Conservation (phyloP, 2,888 invertebrate species). For the Cosmorhoe ocellata region DNA sequence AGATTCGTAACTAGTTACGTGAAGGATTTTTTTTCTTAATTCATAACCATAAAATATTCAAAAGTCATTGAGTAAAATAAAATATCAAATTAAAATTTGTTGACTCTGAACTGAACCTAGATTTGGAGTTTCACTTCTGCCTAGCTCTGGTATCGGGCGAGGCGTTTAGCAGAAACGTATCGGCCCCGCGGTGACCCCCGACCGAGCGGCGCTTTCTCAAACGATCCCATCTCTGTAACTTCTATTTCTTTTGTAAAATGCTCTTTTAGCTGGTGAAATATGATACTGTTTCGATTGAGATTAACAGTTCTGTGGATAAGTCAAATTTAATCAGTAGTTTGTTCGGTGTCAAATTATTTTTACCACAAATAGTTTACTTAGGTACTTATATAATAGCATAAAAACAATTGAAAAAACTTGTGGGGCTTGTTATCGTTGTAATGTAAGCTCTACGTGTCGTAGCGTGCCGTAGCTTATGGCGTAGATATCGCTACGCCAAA, state of each 20-base stretch:
- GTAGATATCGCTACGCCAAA: neutral
- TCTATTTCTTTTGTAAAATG: constrained; percentile 50
- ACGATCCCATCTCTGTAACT: constrained; percentile 64
- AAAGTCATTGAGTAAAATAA: no score
- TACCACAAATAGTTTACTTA: no score
- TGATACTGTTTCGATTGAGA: constrained; percentile 29
- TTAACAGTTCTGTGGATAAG: neutral
- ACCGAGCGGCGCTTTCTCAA: constrained; percentile 73
- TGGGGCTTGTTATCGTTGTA: neutral
- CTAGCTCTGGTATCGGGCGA: constrained; percentile 11
- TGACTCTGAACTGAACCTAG: no score
- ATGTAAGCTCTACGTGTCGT: constrained; percentile 5
- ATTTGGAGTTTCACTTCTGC: neutral
- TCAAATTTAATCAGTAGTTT: no score
- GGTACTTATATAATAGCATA: no score
- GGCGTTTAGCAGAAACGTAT: constrained; percentile 62
- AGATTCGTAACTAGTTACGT: no score
- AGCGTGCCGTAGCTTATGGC: neutral
- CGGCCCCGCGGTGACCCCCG: constrained; percentile 65
- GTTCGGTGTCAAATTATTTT: no score
- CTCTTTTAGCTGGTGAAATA: constrained; percentile 34
- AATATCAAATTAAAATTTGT: no score
- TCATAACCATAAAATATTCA: no score
- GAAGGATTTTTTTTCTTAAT: no score
- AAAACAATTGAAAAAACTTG: no score